phyloP scores from a whole-genome alignment of 1,140 invertebrate genomes.

The Cephus cinctus region DNA sequence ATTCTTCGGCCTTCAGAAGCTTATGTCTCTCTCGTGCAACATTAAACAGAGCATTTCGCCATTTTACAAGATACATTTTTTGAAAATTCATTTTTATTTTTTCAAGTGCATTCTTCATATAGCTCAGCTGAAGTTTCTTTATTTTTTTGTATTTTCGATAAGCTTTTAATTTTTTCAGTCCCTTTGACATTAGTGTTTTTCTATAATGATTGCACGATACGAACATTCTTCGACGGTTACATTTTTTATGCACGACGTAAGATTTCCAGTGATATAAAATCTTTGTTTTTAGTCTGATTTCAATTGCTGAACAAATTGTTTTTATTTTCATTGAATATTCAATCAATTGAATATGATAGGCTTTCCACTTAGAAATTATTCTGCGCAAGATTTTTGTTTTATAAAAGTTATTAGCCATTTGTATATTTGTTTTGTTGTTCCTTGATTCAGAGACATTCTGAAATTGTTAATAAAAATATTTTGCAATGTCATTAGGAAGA shows the following conservation, averaged over 20 bases:
- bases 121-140: neutral
- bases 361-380: neutral
- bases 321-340: neutral
- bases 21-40: slow-evolving; percentile 3
- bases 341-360: neutral
- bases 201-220: neutral
- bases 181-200: neutral
- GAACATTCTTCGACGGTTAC: slow-evolving; percentile 2
- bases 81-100: neutral
- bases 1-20: slow-evolving; percentile 1
- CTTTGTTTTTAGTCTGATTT: neutral
- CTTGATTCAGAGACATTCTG: too few relatives aligned
- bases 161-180: neutral
- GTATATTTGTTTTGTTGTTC: too few relatives aligned
- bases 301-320: neutral
- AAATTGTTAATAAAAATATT: too few relatives aligned
- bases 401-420: too few relatives aligned
- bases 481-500: too few relatives aligned
- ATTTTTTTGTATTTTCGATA: slow-evolving; percentile 4
- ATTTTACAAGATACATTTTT: neutral
- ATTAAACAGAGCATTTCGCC: slow-evolving; percentile 5
- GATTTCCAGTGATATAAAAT: slow-evolving; percentile 1
- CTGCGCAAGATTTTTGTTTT: neutral
- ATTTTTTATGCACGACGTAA: slow-evolving; percentile 11
- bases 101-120: neutral